These are phyloP conservation scores for Beris chalybata DNA, from an alignment of 2,888 invertebrate genomes.

Conservation along the genomic window DNA sequence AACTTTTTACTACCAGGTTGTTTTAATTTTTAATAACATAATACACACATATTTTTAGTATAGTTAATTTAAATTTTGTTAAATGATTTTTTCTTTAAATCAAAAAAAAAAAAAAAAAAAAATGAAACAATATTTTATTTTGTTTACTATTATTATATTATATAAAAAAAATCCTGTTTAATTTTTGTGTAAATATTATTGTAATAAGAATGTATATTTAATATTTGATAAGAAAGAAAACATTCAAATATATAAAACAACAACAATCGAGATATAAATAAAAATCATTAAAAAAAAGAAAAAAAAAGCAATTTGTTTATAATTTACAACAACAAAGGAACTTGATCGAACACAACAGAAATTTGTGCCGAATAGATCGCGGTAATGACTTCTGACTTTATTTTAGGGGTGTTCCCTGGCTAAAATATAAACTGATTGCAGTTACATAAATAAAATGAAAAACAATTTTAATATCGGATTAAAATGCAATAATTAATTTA, in stretches of 20 bases:
- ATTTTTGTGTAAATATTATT: slow-evolving; percentile 35
- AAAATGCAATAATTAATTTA: slow-evolving; percentile 29
- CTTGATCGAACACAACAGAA: background rate
- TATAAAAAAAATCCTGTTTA: slow-evolving; percentile 6
- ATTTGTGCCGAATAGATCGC: background rate
- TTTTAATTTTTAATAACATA: too few species aligned
- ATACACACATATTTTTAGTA: too few species aligned
- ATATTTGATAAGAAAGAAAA: slow-evolving; percentile 24
- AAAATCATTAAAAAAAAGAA: background rate
- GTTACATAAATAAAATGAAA: slow-evolving; percentile 1
- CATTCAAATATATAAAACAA: slow-evolving; percentile 27
- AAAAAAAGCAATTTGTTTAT: slow-evolving; percentile 2
- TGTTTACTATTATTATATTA: background rate
- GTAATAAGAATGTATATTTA: slow-evolving; percentile 33
- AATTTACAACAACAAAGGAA: background rate
- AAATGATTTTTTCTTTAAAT: background rate
- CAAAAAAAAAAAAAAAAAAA: too few species aligned
- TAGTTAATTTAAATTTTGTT: too few species aligned
- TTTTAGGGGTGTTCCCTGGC: too few species aligned
- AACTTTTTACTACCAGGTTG: too few species aligned
- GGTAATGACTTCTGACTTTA: background rate
- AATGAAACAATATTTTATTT: background rate
- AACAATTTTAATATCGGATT: slow-evolving; percentile 11
- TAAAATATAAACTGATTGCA: background rate
- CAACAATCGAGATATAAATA: slow-evolving; percentile 1